A percentile compares a stretch with the other conserved stretches of the same genome.
phyloP scores from a whole-genome alignment of 2,113 vertebrate species.

The Platanista minor region DNA sequence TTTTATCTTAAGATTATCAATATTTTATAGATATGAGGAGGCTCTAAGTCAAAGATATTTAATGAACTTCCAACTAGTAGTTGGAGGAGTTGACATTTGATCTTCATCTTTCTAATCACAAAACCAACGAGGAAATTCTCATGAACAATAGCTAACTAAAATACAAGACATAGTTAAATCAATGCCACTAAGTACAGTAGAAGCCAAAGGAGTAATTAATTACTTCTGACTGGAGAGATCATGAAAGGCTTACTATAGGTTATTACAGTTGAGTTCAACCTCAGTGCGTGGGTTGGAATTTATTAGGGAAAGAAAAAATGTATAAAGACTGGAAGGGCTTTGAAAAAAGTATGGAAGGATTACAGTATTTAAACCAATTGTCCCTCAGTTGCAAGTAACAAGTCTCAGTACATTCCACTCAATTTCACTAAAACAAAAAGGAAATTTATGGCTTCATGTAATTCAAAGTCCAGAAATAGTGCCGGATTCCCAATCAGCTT shows the following conservation, averaged over 20 bases:
- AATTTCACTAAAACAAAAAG: neutral
- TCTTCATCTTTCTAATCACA: neutral
- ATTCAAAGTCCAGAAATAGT: neutral
- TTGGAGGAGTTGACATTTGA: neutral
- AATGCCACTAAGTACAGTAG: neutral
- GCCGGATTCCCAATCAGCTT: neutral
- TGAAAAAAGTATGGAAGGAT: neutral
- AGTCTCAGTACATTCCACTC: neutral
- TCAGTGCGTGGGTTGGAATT: neutral
- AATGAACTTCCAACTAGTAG: neutral
- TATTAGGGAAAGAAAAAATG: neutral
- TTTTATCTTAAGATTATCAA: neutral
- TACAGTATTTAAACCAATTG: neutral
- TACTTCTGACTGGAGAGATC: neutral
- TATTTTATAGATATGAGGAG: neutral
- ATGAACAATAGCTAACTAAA: neutral
- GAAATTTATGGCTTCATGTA: neutral
- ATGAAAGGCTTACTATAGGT: neutral
- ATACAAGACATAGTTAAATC: neutral
- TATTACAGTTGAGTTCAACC: neutral
- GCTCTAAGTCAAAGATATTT: neutral
- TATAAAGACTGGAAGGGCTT: neutral
- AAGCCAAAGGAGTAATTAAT: neutral
- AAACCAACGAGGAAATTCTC: neutral
- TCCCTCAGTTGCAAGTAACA: neutral